Evolutionary conservation across 2,888 invertebrate genomes (phyloP).

Genomic region (Esperia sulphurella): DNA sequence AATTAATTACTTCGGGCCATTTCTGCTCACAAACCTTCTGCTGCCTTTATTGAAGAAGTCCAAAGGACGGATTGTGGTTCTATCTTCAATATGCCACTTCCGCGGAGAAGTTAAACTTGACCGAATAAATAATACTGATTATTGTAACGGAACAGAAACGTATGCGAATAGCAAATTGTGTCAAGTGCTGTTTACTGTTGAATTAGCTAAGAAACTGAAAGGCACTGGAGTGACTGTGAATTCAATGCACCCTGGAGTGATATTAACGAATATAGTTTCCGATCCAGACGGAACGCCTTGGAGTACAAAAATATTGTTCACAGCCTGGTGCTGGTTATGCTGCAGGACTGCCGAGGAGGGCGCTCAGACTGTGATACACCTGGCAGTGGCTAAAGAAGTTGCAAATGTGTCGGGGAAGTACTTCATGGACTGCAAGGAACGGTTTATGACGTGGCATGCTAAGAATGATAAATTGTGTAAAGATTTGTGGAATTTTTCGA

Average conservation of each 20-base stretch:
- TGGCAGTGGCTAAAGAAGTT: conserved; percentile 84
- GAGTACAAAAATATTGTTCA: conserved; percentile 8
- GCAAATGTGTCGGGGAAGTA: conserved; percentile 83
- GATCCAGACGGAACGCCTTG: background rate
- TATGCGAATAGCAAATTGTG: conserved; percentile 43
- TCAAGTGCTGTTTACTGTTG: conserved; percentile 40
- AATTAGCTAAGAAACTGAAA: conserved; percentile 32
- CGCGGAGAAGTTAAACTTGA: conserved; percentile 26
- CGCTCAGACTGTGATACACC: conserved; percentile 83
- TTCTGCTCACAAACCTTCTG: conserved; percentile 82
- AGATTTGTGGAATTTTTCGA: conserved; percentile 4
- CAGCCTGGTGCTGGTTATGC: conserved; percentile 18
- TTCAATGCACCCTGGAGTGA: conserved; percentile 88
- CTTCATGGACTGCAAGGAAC: conserved; percentile 82
- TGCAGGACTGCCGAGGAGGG: conserved; percentile 83
- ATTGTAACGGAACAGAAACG: background rate
- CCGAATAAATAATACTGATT: conserved; percentile 21
- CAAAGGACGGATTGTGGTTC: conserved; percentile 42
- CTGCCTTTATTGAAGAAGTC: conserved; percentile 46
- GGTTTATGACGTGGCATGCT: conserved; percentile 2
- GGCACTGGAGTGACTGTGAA: conserved; percentile 82
- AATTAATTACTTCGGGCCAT: conserved; percentile 80
- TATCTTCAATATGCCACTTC: conserved; percentile 39
- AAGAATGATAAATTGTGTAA: background rate
- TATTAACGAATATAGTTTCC: conserved; percentile 83